Evolutionary conservation across 2,113 vertebrate genomes (phyloP), one percentile per base, ranked within the genome.

Genomic region (Odontesthes bonariensis): DNA sequence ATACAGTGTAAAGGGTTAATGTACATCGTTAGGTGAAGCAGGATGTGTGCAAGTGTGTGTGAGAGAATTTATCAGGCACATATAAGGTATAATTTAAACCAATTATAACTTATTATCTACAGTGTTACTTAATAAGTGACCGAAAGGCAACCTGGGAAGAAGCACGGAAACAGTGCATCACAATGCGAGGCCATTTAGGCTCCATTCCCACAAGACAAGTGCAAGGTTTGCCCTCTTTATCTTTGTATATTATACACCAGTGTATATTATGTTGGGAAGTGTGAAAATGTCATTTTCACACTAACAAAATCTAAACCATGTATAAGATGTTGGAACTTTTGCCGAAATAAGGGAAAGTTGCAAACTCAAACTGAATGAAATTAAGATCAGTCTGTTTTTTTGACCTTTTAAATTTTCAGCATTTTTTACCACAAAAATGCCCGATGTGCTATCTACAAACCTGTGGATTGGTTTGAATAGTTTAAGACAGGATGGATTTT

Each of bases 401-500:
- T 13, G 33, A 11, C 0, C 5, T 69, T 10, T 74, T 3, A 7
- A 11, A 38, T 62, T 78, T 82, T 33, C 54, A 99, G 97, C 94
- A 54, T 98, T 96, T 81, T 76, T 98, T 60, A 95, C 89, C 11
- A 94, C 91, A 58, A 92, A 88, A 19, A 91, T 96, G 85, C 90
- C 86, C 8, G 49, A 72, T 64, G 70, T 84, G 40, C 84, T 84
- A 44, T 40, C 27, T 23, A 47, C 67, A 53, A 92, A 96, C 79
- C 73, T 92, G 13, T 99, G 97, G 97, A 96, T 94, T 66, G 97
- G 97, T 75, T 86, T 99, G 82, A 96, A 95, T 76, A 93, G 95
- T 71, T 32, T 96, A 47, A 84, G 76, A 91, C 94, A 84, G 64
- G 89, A 63, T 88, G 95, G 62, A 63, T 94, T 95, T 84, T 95